A percentile compares a stretch with the other conserved stretches of the same genome.
Conservation (phyloP, 1,140 invertebrate genomes). For the Coelopa frigida region DNA sequence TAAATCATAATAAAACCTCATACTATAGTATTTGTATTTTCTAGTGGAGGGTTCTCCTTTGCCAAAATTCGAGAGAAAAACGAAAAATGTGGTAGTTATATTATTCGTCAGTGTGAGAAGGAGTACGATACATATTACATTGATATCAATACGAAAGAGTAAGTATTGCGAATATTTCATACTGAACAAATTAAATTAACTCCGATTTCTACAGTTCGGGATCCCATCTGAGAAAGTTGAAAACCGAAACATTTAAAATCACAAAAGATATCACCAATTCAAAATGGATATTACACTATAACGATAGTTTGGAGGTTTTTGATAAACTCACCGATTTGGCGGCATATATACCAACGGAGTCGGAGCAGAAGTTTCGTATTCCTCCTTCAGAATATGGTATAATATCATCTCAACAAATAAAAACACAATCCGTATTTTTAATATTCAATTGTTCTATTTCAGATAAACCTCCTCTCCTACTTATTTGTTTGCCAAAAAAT, state of each 20-base stretch:
- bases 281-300: constrained; percentile 27
- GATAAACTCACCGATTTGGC: constrained; percentile 28
- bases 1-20: constrained; percentile 14
- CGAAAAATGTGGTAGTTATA: constrained; percentile 67
- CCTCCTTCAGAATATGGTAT: constrained; percentile 79
- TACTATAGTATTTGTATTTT: constrained; percentile 19
- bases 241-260: constrained; percentile 64
- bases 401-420: background rate
- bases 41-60: constrained; percentile 72
- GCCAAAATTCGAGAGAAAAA: constrained; percentile 71
- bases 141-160: constrained; percentile 65
- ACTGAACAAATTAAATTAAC: constrained; percentile 4
- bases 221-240: constrained; percentile 43
- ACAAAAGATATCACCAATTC: constrained; percentile 25
- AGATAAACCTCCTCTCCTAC: constrained; percentile 64
- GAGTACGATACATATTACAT: constrained; percentile 71
- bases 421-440: background rate
- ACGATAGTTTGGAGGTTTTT: constrained; percentile 19
- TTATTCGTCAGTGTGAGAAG: constrained; percentile 72
- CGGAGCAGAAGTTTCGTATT: constrained; percentile 48
- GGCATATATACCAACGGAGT: constrained; percentile 27
- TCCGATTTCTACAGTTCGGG: background rate
- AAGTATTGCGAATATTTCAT: constrained; percentile 17
- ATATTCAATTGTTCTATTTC: constrained; percentile 15
- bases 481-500: constrained; percentile 56